Evolutionary conservation across 2,888 invertebrate species (phyloP).

Genomic region (Empis stercorea): DNA sequence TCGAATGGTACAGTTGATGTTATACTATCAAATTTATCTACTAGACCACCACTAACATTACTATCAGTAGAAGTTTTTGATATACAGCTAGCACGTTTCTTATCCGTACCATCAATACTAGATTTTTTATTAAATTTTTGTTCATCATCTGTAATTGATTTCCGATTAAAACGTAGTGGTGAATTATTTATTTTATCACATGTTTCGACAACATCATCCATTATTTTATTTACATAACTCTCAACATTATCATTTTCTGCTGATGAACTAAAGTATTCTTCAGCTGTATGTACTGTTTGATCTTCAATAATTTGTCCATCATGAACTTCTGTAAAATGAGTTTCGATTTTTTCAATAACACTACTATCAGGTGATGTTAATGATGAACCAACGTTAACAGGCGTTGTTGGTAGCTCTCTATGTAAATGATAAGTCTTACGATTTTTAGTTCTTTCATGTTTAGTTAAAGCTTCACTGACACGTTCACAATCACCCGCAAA

Average conservation of each 20-base stretch:
- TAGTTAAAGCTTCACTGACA: slow-evolving; percentile 29
- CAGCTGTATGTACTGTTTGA: slow-evolving; percentile 46
- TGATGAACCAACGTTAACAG: slow-evolving; percentile 21
- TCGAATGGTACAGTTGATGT: neutral
- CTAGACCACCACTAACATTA: slow-evolving; percentile 22
- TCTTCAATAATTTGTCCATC: slow-evolving; percentile 28
- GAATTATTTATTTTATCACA: slow-evolving; percentile 15
- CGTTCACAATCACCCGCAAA: slow-evolving; percentile 33
- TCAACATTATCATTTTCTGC: slow-evolving; percentile 39
- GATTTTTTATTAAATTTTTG: no score
- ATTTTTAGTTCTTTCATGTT: slow-evolving; percentile 34
- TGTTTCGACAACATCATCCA: slow-evolving; percentile 39
- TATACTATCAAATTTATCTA: neutral
- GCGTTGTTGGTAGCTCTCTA: slow-evolving; percentile 9
- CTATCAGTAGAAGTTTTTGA: slow-evolving; percentile 36
- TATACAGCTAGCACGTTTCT: slow-evolving; percentile 33
- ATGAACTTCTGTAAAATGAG: slow-evolving; percentile 14
- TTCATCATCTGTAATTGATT: neutral
- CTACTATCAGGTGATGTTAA: slow-evolving; percentile 16
- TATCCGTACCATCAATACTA: slow-evolving; percentile 16
- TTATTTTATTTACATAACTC: slow-evolving; percentile 44
- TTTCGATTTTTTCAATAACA: slow-evolving; percentile 16
- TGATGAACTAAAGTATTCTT: slow-evolving; percentile 48
- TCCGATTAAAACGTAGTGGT: no score
- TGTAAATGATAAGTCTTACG: slow-evolving; percentile 29